phyloP scores from a whole-genome alignment of 2,113 vertebrate species.

The Loxodonta africana region DNA sequence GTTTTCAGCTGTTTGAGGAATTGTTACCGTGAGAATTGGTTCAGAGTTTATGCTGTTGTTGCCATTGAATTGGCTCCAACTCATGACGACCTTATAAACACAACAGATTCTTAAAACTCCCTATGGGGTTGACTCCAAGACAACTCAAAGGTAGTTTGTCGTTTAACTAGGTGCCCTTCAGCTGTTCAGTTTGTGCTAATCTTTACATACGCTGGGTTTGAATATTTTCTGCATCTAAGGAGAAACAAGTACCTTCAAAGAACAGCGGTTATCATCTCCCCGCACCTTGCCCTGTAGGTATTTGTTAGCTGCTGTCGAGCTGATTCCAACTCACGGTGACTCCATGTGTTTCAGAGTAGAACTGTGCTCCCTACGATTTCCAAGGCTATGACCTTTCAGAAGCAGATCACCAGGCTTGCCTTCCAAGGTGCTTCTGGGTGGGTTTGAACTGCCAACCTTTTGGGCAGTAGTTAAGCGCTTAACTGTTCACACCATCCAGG shows the following conservation, averaged over 20 bases:
- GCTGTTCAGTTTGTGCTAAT: not conserved
- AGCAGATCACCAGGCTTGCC: not conserved
- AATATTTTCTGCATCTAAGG: not conserved
- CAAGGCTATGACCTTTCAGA: not conserved
- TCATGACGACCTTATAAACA: not conserved
- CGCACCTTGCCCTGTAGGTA: not conserved
- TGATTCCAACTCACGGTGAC: not conserved
- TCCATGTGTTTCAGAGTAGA: not conserved
- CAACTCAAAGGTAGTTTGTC: not conserved
- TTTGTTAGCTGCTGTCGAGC: not conserved
- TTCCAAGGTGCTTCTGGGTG: not conserved
- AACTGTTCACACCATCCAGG: not conserved
- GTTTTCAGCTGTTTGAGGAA: not conserved
- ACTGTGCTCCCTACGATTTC: not conserved
- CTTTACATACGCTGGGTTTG: accelerated
- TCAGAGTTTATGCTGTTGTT: not conserved
- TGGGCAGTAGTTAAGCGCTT: not conserved
- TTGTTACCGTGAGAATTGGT: conserved; percentile 28
- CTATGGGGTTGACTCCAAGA: conserved; percentile 6
- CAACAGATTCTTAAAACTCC: conserved; percentile 42
- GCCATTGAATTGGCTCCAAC: not conserved
- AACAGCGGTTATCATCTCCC: no score
- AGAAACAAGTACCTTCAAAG: not conserved
- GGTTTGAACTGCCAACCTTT: not conserved
- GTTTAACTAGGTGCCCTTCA: not conserved